These are phyloP conservation scores for Phasianus colchicus DNA, from an alignment of 2,113 vertebrate species.

Conservation along the genomic window DNA sequence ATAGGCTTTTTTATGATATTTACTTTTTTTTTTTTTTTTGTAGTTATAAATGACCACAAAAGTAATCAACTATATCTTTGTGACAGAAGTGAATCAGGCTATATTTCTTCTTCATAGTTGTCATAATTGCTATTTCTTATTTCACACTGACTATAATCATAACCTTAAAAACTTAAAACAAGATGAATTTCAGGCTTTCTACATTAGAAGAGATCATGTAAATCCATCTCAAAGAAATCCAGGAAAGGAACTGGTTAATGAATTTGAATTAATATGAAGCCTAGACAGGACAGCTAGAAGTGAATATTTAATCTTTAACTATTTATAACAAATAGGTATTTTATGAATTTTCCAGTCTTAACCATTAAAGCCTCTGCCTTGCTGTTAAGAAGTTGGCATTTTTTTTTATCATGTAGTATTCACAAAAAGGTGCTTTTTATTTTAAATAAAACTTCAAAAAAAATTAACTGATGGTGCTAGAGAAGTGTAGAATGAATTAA, in stretches of 20 bases:
- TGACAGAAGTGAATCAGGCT: background rate
- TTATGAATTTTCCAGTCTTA: background rate
- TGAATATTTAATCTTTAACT: background rate
- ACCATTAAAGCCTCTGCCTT: background rate
- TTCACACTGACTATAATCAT: background rate
- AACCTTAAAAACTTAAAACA: background rate
- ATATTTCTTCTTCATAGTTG: background rate
- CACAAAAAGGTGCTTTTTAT: background rate
- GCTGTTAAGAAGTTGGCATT: background rate
- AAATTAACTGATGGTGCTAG: background rate
- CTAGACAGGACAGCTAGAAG: background rate
- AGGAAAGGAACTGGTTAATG: background rate
- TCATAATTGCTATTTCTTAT: background rate
- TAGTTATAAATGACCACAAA: background rate
- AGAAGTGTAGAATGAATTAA: background rate
- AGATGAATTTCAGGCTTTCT: background rate
- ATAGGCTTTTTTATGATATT: background rate
- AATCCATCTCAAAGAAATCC: background rate
- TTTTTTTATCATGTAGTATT: background rate
- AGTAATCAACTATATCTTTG: background rate
- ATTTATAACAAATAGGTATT: background rate
- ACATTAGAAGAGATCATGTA: background rate
- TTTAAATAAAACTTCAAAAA: background rate
- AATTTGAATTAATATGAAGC: background rate
- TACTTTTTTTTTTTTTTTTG: background rate